Conservation (phyloP, 2,888 invertebrate species). For the Tetheella fluctuosa region DNA sequence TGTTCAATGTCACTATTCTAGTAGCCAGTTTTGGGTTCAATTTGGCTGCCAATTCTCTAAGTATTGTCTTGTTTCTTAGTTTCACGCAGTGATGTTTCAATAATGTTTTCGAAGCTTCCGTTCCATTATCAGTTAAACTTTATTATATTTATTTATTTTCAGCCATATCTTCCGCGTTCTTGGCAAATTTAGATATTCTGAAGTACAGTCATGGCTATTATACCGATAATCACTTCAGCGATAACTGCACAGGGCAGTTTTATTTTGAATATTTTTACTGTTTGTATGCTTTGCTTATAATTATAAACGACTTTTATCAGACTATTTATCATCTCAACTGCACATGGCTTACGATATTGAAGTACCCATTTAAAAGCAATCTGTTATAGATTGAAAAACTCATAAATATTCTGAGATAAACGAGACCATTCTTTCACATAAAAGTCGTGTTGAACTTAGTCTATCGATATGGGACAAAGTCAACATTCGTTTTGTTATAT, state of each 20-base stretch:
- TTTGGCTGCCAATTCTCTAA: constrained; percentile 56
- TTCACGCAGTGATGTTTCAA: constrained; percentile 58
- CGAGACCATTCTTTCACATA: constrained; percentile 56
- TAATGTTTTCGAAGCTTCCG: constrained; percentile 60
- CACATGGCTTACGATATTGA: constrained; percentile 47
- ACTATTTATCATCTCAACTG: constrained; percentile 46
- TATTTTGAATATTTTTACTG: not conserved
- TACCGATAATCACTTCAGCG: constrained; percentile 17
- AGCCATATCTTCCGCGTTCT: no score
- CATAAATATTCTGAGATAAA: constrained; percentile 65
- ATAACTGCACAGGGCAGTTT: constrained; percentile 35
- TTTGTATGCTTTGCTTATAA: not conserved
- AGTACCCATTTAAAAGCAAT: constrained; percentile 54
- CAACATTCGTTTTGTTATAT: constrained; percentile 52
- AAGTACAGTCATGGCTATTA: constrained; percentile 17
- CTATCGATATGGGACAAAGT: constrained; percentile 63
- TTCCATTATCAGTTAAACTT: constrained; percentile 42
- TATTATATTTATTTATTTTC: constrained; percentile 33
- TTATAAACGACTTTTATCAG: not conserved
- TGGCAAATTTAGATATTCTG: no score
- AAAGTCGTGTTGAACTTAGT: constrained; percentile 59
- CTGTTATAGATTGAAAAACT: constrained; percentile 57
- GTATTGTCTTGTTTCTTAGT: constrained; percentile 52
- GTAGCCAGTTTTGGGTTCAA: constrained; percentile 56
- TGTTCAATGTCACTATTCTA: constrained; percentile 50